Base-by-base conservation (phyloP, 2,113 vertebrate genomes). In the Argyrosomus japonicus region DNA sequence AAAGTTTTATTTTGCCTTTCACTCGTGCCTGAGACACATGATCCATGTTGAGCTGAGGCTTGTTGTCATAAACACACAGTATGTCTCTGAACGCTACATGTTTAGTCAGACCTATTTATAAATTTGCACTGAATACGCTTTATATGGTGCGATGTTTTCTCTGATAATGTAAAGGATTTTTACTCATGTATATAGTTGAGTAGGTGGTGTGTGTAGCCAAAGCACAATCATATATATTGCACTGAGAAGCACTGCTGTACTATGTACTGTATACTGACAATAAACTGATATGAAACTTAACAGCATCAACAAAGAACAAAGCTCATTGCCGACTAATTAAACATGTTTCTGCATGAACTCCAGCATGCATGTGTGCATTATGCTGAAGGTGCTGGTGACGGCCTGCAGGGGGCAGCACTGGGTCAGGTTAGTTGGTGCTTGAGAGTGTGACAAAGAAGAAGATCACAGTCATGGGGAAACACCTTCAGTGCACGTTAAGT, bases 171-270 rank as follows among this genome's bases (percentile, higher is more conserved):
- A n/a, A 82, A 58, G 27, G 57, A 79, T 91, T 88, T 91, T 78
- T 85, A 91, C 79, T 78, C 23, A 17, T 68, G 69, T 73, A 62
- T 69, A 69, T 85, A 89, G 76, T 69, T 63, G 54, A 85, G 40
- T 76, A 80, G 80, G 71, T 63, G 75, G 71, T 60, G 63, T 86
- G 69, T 86, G 69, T 85, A 67, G 77, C 75, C 63, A 78, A 84
- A 87, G 90, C 82, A 90, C 88, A 91, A 91, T 77, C 81, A 89
- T 84, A 75, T 84, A 87, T 40, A 83, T 81, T 87, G 84, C 90
- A 88, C 84, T 87, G 63, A 83, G 63, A 78, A 78, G 61, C 77
- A 79, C 84, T 86, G 72, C 75, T 92, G 64, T 85, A 79, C 61
- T 77, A 75, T 79, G 82, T 79, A 84, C 82, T 84, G 85, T 85